Evolutionary conservation across 2,888 invertebrate genomes (phyloP).

Genomic region (Allacma fusca): DNA sequence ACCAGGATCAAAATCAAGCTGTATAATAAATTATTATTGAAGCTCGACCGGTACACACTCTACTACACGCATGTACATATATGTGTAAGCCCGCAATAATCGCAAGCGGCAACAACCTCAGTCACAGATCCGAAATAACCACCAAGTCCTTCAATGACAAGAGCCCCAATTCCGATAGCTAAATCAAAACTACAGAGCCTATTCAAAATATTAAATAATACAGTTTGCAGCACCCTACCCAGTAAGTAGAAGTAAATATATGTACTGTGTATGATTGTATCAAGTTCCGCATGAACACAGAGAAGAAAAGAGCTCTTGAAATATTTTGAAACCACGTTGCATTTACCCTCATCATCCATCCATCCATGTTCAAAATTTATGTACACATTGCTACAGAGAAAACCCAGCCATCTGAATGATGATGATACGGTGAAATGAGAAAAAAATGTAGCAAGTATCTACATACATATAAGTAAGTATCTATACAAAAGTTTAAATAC

Average conservation of each 20-base stretch:
- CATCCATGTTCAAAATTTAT: slow-evolving; percentile 6
- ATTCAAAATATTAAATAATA: not conserved
- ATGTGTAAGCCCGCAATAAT: too few relatives aligned
- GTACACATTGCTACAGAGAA: not conserved
- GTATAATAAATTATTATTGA: too few relatives aligned
- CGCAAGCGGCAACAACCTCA: too few relatives aligned
- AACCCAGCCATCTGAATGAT: slow-evolving; percentile 32
- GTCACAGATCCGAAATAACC: too few relatives aligned
- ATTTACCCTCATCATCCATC: not conserved
- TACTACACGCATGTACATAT: too few relatives aligned
- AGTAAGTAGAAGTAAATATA: not conserved
- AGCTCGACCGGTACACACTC: too few relatives aligned
- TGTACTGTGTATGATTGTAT: slow-evolving; percentile 2
- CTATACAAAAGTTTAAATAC: too few relatives aligned
- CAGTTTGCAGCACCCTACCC: not conserved
- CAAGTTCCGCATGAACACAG: slow-evolving; percentile 18
- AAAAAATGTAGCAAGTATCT: not conserved
- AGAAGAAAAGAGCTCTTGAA: slow-evolving; percentile 27
- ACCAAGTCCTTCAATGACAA: too few relatives aligned
- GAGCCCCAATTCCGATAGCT: too few relatives aligned
- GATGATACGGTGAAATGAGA: slow-evolving; percentile 32
- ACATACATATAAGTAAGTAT: not conserved
- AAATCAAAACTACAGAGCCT: too few relatives aligned
- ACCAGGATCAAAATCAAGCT: too few relatives aligned
- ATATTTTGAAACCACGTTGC: slow-evolving; percentile 10